Evolutionary conservation across 1,140 invertebrate genomes (phyloP).

Genomic region (Apis mellifera): DNA sequence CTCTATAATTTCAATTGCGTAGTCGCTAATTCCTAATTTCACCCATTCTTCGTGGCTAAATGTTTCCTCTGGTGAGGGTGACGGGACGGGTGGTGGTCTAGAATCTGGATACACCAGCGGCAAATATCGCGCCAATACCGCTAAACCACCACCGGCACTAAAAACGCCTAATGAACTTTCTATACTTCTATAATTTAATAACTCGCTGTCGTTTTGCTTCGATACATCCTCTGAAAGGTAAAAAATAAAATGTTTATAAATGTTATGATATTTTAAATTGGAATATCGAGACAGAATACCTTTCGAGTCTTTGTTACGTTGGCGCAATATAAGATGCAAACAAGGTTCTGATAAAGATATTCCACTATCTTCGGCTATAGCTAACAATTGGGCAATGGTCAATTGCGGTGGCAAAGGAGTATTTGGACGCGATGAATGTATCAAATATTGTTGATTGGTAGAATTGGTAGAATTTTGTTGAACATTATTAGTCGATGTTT

Average conservation of each 20-base stretch:
- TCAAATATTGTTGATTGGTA: constrained; percentile 77
- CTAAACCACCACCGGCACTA: constrained; percentile 92
- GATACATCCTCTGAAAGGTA: constrained; percentile 63
- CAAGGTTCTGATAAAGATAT: constrained; percentile 83
- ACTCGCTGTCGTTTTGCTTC: constrained; percentile 66
- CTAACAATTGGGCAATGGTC: constrained; percentile 84
- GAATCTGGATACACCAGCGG: constrained; percentile 93
- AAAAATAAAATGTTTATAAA: neutral
- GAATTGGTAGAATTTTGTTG: constrained; percentile 61
- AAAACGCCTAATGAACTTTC: constrained; percentile 90
- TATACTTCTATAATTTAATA: constrained; percentile 78
- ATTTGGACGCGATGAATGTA: constrained; percentile 79
- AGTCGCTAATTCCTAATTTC: constrained; percentile 87
- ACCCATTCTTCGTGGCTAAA: constrained; percentile 86
- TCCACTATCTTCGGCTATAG: constrained; percentile 82
- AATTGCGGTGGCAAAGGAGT: constrained; percentile 82
- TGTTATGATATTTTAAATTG: neutral
- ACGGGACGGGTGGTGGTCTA: constrained; percentile 77
- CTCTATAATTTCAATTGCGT: constrained; percentile 86
- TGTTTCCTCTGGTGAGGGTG: constrained; percentile 79
- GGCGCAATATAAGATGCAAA: constrained; percentile 77
- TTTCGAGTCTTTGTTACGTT: constrained; percentile 76
- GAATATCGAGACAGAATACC: constrained; percentile 56
- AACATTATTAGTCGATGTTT: constrained; percentile 60
- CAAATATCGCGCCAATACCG: constrained; percentile 91